These are phyloP conservation scores for Procambarus virginalis DNA, from an alignment of 1,140 invertebrate species.

Conservation along the genomic window DNA sequence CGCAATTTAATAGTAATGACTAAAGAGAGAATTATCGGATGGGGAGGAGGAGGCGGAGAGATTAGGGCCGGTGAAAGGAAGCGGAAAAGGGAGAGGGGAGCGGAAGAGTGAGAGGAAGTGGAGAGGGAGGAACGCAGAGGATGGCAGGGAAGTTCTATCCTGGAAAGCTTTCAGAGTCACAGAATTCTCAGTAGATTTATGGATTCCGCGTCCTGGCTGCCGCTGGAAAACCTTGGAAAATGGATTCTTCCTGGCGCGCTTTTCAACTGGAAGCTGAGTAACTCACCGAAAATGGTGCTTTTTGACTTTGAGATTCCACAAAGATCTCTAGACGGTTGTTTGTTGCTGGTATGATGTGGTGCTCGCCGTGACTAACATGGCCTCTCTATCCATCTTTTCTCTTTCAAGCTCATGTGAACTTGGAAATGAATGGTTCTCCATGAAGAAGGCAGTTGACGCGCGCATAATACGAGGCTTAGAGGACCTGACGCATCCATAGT, in stretches of 20 bases:
- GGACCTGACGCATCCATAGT: background rate
- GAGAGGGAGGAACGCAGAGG: background rate
- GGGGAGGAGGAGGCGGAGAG: background rate
- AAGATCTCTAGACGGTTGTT: slow-evolving; percentile 32
- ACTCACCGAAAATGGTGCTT: slow-evolving; percentile 38
- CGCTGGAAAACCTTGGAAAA: slow-evolving; percentile 19
- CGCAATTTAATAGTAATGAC: slow-evolving; percentile 48
- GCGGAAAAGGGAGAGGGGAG: background rate
- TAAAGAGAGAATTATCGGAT: slow-evolving; percentile 11
- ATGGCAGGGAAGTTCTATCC: background rate
- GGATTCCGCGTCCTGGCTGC: slow-evolving; percentile 44
- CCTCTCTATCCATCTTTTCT: background rate
- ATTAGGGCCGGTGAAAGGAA: background rate
- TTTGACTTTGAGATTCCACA: slow-evolving; percentile 29
- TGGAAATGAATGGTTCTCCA: background rate
- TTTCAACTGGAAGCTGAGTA: slow-evolving; percentile 51
- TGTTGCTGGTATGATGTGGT: slow-evolving; percentile 31
- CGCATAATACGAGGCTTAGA: slow-evolving; percentile 13
- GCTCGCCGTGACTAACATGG: background rate
- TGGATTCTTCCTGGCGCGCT: background rate
- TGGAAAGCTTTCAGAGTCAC: slow-evolving; percentile 47
- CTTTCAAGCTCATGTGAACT: background rate
- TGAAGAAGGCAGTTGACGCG: background rate
- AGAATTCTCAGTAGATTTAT: slow-evolving; percentile 59
- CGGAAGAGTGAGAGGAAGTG: slow-evolving; percentile 36